Evolutionary conservation across 64 coral and sea anemone species (phyloP), one percentile per base, ranked within the genome.

Genomic region (Anthopleura sola): DNA sequence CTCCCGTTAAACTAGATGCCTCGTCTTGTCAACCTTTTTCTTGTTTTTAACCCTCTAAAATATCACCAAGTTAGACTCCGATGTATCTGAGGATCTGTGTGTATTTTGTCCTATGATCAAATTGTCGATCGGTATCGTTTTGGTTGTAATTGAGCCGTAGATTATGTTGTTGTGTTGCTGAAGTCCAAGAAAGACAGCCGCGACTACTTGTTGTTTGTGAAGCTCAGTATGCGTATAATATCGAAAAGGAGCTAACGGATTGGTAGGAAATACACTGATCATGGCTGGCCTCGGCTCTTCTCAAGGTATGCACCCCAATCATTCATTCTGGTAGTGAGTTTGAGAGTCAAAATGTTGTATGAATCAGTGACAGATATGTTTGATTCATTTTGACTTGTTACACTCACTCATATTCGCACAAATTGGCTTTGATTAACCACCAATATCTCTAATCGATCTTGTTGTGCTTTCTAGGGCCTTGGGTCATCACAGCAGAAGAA

Each of bases 401-500:
- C 8, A 24, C 21, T 48, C 24, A 28, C 3, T 17, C 26, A 46
- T 12, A 39, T 24, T 37, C 36, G 3, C 16, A 28, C 75, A 40
- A 5, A 6, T 11, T 20, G 77, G 23, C 15, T 48, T 46, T 53
- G 49, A 46, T 48, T 5, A 3, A 44, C 3, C 2, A 26, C 20
- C 6, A n/a, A 81, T 81, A 28, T 20, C 78, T 46, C 37, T 15
- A 34, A 83, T 36, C 82, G 49, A 51, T 13, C 82, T 62, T 75
- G 21, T 68, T 49, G 69, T 32, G 20, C 28, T 54, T 26, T 21
- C 32, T 68, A 84, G 87, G 53, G 9, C 88, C 90, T 13, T 99
- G 97, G 97, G 93, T 99, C 60, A 87, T 99, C n/a, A 74, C 85
- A 80, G 68, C 93, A 58, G 97, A 95, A 29, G 97, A 99, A 68